Base-by-base conservation (phyloP, 2,888 invertebrate genomes). In the Omphaloscelis lunosa region DNA sequence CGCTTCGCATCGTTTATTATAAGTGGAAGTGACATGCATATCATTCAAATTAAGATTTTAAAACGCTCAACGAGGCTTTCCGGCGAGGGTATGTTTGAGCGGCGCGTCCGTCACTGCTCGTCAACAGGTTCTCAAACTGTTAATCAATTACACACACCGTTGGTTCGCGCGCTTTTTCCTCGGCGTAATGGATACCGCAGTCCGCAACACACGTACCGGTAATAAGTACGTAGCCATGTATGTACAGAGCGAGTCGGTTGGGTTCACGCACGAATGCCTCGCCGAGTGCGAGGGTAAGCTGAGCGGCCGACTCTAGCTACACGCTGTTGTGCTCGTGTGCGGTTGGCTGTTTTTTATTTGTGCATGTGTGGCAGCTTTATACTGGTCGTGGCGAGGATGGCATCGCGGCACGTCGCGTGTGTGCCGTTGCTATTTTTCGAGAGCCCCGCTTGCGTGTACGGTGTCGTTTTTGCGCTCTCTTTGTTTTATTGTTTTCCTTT, bases 61-160 rank as follows among this genome's bases (percentile, higher is more conserved):
- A 92, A 90, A 83, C 84, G 87, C 86, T 76, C 84, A 90, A 88
- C 87, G 86, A 90, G 86, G 79, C 86, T 85, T 80, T 83, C 75
- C 82, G 78, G 74, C 75, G 74, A 82, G 86, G 88, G 83, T 76
- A 86, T 77, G 75, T 84, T 81, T 65, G 70, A 87, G 83, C 83
- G 80, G 85, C 73, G 80, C 85, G 88, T 83, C 87, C 92, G 90
- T 90, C 92, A 90, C 82, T 83, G 58, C 75, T 89, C 89, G 91
- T 90, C 90, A 91, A 91, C 93, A 90, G 93, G 92, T 92, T 94
- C 93, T 94, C 93, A 92, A 94, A 95, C 95, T 94, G 94, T 93
- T 95, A 95, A 96, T 96, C 95, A 96, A 96, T 96, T 96, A 96
- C 93, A 94, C 95, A 94, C 93, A 89, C 94, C 92, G 94, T 91